Evolutionary conservation across 2,888 invertebrate species (phyloP).

Genomic region (Sphaerophoria taeniata): DNA sequence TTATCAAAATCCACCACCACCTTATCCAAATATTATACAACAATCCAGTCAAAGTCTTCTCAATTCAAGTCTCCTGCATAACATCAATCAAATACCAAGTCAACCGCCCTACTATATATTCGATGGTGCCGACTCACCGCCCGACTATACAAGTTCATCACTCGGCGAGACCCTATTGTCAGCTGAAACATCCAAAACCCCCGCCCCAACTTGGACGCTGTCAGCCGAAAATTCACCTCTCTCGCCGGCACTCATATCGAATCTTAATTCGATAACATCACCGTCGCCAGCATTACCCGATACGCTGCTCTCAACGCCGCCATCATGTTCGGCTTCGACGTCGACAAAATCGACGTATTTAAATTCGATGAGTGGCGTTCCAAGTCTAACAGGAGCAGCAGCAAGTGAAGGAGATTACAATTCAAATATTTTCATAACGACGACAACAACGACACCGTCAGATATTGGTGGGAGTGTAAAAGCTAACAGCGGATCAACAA

Average conservation of each 20-base stretch:
- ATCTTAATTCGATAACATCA: constrained; percentile 82
- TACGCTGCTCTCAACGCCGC: constrained; percentile 81
- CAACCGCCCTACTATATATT: constrained; percentile 82
- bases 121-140: constrained; percentile 81
- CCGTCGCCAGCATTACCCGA: constrained; percentile 82
- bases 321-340: constrained; percentile 75
- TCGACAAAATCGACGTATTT: constrained; percentile 59
- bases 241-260: constrained; percentile 79
- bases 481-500: constrained; percentile 32
- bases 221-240: constrained; percentile 76
- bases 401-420: background rate
- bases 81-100: constrained; percentile 82
- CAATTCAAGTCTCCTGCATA: constrained; percentile 80
- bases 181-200: constrained; percentile 64
- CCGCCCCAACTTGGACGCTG: constrained; percentile 47
- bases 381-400: constrained; percentile 38
- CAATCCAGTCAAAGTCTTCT: constrained; percentile 77
- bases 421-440: constrained; percentile 51
- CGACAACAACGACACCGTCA: constrained; percentile 65
- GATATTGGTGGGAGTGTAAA: constrained; percentile 18
- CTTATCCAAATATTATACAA: constrained; percentile 60
- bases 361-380: constrained; percentile 46
- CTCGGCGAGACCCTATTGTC: constrained; percentile 75
- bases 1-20: constrained; percentile 74
- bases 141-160: constrained; percentile 76